phyloP scores from a whole-genome alignment of 2,797 vertebrate genomes.

The Balearica regulorum region DNA sequence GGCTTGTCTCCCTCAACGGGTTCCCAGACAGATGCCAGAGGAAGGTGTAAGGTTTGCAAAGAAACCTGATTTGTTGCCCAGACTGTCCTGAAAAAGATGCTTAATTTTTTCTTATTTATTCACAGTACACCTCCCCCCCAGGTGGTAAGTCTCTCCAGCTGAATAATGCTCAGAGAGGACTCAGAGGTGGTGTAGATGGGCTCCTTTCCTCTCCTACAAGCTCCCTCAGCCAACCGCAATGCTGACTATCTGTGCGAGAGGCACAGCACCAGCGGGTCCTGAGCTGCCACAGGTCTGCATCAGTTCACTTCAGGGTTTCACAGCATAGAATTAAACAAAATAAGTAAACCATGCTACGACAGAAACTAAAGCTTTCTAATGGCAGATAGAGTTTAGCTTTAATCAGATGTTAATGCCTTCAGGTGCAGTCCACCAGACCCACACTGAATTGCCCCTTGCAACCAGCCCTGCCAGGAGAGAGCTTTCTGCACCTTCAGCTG shows the following conservation, averaged over 20 bases:
- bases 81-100: not conserved
- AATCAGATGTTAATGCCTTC: not conserved
- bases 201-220: not conserved
- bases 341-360: not conserved
- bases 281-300: not conserved
- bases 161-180: not conserved
- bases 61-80: not conserved
- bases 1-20: not conserved
- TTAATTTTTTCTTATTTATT: not conserved
- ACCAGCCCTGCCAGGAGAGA: not conserved
- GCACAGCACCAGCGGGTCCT: not conserved
- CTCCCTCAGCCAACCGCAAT: accelerated
- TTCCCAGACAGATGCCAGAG: not conserved
- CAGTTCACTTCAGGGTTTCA: not conserved
- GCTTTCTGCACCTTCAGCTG: not conserved
- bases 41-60: not conserved
- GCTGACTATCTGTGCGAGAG: not conserved
- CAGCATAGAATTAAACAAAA: not conserved
- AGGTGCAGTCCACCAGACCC: not conserved
- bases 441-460: not conserved
- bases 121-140: not conserved
- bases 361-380: not conserved
- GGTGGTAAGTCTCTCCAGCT: not conserved
- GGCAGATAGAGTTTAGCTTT: not conserved
- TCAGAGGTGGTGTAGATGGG: not conserved